Percentiles rank a stretch among this genome's conserved stretches.
These are phyloP conservation scores for Saccostrea echinata DNA, from an alignment of 1,140 invertebrate genomes.

Conservation along the genomic window DNA sequence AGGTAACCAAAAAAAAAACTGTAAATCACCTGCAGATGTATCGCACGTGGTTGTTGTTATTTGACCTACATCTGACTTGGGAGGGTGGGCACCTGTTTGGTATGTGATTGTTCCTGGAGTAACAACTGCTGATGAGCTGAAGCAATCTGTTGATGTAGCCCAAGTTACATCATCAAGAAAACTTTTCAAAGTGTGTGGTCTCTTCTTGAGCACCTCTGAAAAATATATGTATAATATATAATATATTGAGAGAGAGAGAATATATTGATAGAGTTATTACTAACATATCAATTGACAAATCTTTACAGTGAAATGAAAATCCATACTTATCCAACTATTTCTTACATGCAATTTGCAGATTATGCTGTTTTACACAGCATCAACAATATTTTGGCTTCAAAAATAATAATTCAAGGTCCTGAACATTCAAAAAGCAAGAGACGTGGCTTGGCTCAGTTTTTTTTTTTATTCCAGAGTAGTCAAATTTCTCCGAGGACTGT, in stretches of 20 bases:
- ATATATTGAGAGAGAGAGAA: not conserved
- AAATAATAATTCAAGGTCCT: constrained; percentile 4
- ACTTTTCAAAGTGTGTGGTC: not conserved
- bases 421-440: constrained; percentile 16
- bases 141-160: not conserved
- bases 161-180: not conserved
- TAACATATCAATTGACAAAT: not conserved
- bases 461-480: constrained; percentile 17
- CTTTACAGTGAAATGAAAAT: constrained; percentile 5
- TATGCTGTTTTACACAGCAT: constrained; percentile 10
- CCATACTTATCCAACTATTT: not conserved
- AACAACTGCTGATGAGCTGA: not conserved
- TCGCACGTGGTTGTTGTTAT: too few relatives aligned
- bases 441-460: not conserved
- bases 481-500: not conserved
- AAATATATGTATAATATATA: not conserved
- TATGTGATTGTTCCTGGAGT: too few relatives aligned
- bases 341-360: constrained; percentile 4
- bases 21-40: too few relatives aligned
- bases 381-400: not conserved
- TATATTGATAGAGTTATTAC: constrained; percentile 12
- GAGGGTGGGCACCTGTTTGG: not conserved
- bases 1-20: too few relatives aligned
- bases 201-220: constrained; percentile 10
- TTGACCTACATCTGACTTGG: not conserved